Base-by-base conservation (phyloP, 2,888 invertebrate species). In the Caenorhabditis panamensis region DNA sequence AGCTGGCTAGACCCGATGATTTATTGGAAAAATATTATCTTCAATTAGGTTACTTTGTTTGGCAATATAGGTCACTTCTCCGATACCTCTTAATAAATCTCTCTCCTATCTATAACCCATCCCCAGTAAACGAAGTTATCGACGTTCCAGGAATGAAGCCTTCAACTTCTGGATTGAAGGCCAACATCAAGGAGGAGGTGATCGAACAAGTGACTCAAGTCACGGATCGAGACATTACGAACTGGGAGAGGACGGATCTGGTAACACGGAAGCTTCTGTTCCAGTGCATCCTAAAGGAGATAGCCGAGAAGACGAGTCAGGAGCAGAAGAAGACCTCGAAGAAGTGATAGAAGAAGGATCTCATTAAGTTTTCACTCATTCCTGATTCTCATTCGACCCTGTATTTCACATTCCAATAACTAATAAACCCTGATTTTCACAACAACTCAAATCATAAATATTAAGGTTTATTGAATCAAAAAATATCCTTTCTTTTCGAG, bases 401-500 rank as follows among this genome's bases (percentile, higher is more conserved):
- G 36, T 36, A 36, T 11, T 36, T 36, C 36, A 8, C 36, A 36
- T 36, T 36, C 36, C 36, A 36, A n/a, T n/a, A n/a, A n/a, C n/a
- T n/a, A n/a, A n/a, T n/a, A n/a, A n/a, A n/a, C n/a, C n/a, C n/a
- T n/a, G n/a, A n/a, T n/a, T n/a, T n/a, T n/a, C n/a, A n/a, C n/a
- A n/a, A n/a, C n/a, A n/a, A n/a, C n/a, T n/a, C n/a, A n/a, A n/a
- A n/a, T n/a, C n/a, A n/a, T n/a, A n/a, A 63, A 49, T 41, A 9
- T 51, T 51, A 9, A 1, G 13, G 41, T 41, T 20, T 56, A 26
- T 31, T 18, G 47, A 53, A 24, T 49, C 49, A 83, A 61, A 84
- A 84, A 20, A 82, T 28, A 58, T 83, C 79, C 58, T 77, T 72
- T 58, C 76, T 82, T 72, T 73, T 79, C 28, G 68, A 59, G 9